A percentile compares a stretch with the other conserved stretches of the same genome.
Evolutionary conservation across 2,888 invertebrate species (phyloP).

Genomic region (Himalopsyche japonica): DNA sequence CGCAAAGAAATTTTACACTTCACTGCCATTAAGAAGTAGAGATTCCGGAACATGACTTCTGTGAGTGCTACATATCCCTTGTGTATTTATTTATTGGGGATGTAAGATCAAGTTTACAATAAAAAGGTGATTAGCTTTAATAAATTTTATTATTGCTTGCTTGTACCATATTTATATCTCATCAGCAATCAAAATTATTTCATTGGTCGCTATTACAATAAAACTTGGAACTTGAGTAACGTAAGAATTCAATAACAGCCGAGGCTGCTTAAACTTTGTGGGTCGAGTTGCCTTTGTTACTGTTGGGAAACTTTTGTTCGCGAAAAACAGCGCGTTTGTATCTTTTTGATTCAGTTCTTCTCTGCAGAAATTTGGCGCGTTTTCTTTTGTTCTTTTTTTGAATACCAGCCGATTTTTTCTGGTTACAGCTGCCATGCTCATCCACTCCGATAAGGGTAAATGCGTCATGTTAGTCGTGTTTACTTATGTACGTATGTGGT

Average conservation of each 20-base stretch:
- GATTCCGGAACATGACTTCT: background rate
- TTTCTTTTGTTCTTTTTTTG: conserved; percentile 1
- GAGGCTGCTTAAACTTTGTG: background rate
- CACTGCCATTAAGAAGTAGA: background rate
- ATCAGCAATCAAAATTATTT: too few relatives aligned
- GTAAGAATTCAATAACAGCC: background rate
- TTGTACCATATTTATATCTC: too few relatives aligned
- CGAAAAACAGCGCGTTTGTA: background rate
- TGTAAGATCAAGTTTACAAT: too few relatives aligned
- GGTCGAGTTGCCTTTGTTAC: background rate
- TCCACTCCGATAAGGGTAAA: conserved; percentile 1
- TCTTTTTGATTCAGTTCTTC: background rate
- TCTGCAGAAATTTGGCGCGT: background rate
- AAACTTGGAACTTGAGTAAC: too few relatives aligned
- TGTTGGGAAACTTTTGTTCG: background rate
- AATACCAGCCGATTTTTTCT: background rate
- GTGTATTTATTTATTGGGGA: too few relatives aligned
- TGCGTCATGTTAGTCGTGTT: background rate
- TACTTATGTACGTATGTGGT: background rate
- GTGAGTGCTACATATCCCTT: too few relatives aligned
- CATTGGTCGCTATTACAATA: too few relatives aligned
- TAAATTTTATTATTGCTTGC: too few relatives aligned
- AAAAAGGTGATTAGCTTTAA: too few relatives aligned
- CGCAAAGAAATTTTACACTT: background rate
- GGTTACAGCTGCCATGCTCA: background rate